These are phyloP conservation scores for Eupithecia centaureata DNA, from an alignment of 2,888 invertebrate species.

Conservation along the genomic window DNA sequence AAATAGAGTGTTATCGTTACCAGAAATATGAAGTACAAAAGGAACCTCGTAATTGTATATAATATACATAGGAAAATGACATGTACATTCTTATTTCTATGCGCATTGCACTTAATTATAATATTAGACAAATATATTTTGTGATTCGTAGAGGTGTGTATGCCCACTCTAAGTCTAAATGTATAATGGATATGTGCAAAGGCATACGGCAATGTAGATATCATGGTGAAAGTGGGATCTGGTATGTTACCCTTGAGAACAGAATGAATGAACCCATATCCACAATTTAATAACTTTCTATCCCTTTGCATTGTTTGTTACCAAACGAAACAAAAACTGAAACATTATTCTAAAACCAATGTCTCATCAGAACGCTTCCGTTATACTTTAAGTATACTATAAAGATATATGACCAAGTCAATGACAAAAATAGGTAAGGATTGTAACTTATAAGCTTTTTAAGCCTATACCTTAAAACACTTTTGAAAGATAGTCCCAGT, in stretches of 20 bases:
- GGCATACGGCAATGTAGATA: slow-evolving; percentile 23
- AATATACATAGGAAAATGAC: slow-evolving; percentile 41
- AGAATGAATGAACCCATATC: slow-evolving; percentile 29
- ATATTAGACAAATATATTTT: slow-evolving; percentile 41
- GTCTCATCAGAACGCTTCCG: neutral
- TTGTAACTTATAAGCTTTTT: neutral
- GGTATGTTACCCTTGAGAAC: slow-evolving; percentile 19
- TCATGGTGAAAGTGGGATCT: slow-evolving; percentile 20
- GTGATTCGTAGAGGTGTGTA: slow-evolving; percentile 33
- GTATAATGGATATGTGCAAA: slow-evolving; percentile 23
- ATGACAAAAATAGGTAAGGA: neutral
- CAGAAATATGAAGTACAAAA: slow-evolving; percentile 55
- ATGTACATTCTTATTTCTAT: slow-evolving; percentile 43
- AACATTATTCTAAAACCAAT: neutral
- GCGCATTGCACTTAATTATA: slow-evolving; percentile 42
- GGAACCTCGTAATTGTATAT: slow-evolving; percentile 46
- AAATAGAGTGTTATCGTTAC: slow-evolving; percentile 43
- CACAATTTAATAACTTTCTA: slow-evolving; percentile 19
- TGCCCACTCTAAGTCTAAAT: slow-evolving; percentile 17
- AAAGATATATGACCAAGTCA: neutral
- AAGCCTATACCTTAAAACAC: neutral
- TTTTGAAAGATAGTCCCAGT: neutral
- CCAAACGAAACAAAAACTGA: neutral
- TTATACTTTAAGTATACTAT: neutral
- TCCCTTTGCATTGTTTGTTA: neutral